Conservation (phyloP, 2,113 vertebrate species). For the Thryonomys swinderianus region DNA sequence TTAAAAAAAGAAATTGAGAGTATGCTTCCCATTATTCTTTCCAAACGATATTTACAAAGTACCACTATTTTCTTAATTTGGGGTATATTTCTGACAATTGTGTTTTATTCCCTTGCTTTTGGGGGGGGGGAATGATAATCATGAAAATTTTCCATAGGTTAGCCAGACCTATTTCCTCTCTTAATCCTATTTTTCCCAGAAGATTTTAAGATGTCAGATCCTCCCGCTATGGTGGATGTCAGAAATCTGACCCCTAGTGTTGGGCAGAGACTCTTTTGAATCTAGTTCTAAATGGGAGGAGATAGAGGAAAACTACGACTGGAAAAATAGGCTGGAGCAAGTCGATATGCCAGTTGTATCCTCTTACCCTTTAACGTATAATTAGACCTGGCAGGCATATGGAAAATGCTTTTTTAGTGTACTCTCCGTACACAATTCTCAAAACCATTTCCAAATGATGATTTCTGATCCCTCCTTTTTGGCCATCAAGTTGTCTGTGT, state of each 20-base stretch:
- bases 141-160: constrained; percentile 21
- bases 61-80: not conserved
- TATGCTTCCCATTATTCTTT: not conserved
- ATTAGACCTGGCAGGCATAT: constrained; percentile 79
- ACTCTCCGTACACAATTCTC: constrained; percentile 68
- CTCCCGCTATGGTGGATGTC: constrained; percentile 14
- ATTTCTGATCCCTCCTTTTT: constrained; percentile 62
- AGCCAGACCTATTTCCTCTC: constrained; percentile 21
- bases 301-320: constrained; percentile 56
- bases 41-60: not conserved
- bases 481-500: not conserved
- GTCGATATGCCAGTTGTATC: constrained; percentile 61
- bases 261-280: constrained; percentile 53
- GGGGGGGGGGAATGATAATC: not conserved
- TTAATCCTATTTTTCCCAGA: constrained; percentile 59
- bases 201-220: constrained; percentile 52
- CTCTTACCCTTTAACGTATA: constrained; percentile 73
- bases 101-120: constrained; percentile 27
- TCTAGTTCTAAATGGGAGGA: constrained; percentile 36
- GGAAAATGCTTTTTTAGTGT: constrained; percentile 73
- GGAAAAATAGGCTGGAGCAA: constrained; percentile 64
- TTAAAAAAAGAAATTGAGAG: not conserved
- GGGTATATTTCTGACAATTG: not conserved
- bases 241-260: constrained; percentile 53
- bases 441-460: constrained; percentile 76